These are phyloP conservation scores for Trochalopteron elliotii DNA, from an alignment of 2,113 vertebrate genomes.

Conservation along the genomic window DNA sequence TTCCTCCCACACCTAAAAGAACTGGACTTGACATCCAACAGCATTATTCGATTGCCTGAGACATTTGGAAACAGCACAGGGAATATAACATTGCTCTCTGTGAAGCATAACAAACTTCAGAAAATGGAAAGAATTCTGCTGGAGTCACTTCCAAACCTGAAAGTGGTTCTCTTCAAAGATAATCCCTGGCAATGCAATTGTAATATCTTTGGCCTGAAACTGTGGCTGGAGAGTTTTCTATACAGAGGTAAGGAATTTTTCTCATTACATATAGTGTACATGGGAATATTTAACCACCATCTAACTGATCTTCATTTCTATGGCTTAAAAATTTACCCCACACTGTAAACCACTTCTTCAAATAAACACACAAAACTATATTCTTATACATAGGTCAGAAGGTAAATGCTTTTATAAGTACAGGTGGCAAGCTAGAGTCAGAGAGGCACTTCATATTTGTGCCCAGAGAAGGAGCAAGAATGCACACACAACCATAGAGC, in stretches of 20 bases:
- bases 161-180: slow-evolving; percentile 81
- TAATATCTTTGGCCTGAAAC: slow-evolving; percentile 88
- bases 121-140: slow-evolving; percentile 83
- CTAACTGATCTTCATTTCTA: neutral
- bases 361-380: neutral
- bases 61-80: slow-evolving; percentile 82
- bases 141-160: slow-evolving; percentile 85
- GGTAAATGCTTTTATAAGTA: neutral
- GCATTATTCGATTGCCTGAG: slow-evolving; percentile 80
- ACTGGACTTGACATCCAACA: slow-evolving; percentile 92
- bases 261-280: neutral
- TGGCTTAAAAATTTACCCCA: neutral
- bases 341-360: neutral
- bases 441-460: neutral
- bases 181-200: slow-evolving; percentile 97
- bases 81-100: slow-evolving; percentile 85
- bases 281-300: neutral
- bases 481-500: rapidly evolving
- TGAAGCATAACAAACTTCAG: slow-evolving; percentile 87
- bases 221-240: slow-evolving; percentile 94
- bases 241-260: slow-evolving; percentile 86
- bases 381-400: neutral
- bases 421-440: neutral
- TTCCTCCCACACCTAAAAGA: slow-evolving; percentile 83
- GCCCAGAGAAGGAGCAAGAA: neutral